Evolutionary conservation across 2,113 vertebrate species (phyloP).

Genomic region (Nestor notabilis): DNA sequence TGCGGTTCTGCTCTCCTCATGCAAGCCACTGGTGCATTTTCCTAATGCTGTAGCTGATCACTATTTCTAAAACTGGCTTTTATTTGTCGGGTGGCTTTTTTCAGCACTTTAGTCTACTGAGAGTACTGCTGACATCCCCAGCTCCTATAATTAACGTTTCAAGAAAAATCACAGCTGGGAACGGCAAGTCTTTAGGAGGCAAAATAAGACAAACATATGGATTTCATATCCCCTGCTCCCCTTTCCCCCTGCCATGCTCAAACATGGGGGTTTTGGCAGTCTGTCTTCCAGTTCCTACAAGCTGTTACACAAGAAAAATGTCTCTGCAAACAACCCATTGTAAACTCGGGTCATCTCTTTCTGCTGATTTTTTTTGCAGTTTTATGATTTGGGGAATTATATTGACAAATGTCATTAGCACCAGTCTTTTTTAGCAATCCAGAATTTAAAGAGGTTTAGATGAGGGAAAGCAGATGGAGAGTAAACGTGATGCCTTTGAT

Average conservation of each 20-base stretch:
- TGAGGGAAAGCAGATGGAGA: background rate
- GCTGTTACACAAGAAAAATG: background rate
- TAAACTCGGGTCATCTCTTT: background rate
- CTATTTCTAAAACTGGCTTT: constrained; percentile 61
- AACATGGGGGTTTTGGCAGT: background rate
- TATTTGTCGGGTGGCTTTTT: constrained; percentile 25
- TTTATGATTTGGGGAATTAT: background rate
- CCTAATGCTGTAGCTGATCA: constrained; percentile 31
- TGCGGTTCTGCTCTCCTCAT: background rate
- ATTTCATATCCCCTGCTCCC: background rate
- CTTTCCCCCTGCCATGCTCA: background rate
- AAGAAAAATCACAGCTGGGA: constrained; percentile 30
- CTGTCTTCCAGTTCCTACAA: background rate
- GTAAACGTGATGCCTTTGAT: background rate
- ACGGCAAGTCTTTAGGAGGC: background rate
- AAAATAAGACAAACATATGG: constrained; percentile 1
- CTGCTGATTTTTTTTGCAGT: background rate
- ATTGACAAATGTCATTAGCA: background rate
- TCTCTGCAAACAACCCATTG: background rate
- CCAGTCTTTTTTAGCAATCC: background rate
- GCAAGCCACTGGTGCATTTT: constrained; percentile 20
- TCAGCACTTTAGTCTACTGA: constrained; percentile 49
- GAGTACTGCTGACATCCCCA: constrained; percentile 60
- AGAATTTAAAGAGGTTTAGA: background rate
- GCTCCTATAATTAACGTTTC: constrained; percentile 66